These are phyloP conservation scores for Limnephilus auricula DNA, from an alignment of 2,888 invertebrate genomes.

Conservation along the genomic window DNA sequence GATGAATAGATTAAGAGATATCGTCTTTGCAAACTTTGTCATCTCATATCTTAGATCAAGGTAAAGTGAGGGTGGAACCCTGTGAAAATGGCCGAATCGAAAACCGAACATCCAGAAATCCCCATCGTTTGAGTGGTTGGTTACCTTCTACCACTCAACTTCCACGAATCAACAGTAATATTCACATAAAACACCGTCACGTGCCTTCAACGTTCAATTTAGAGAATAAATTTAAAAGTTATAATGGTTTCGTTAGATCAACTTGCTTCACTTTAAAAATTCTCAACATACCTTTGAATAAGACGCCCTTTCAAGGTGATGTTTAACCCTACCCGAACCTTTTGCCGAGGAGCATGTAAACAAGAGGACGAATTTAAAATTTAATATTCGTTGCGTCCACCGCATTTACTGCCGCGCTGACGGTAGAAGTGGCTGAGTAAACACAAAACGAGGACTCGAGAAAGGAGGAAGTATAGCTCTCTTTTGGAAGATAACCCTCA, in stretches of 20 bases:
- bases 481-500: neutral
- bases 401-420: conserved; percentile 50
- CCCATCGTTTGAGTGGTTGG: too few relatives aligned
- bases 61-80: too few relatives aligned
- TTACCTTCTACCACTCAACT: neutral
- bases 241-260: neutral
- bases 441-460: conserved; percentile 32
- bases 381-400: conserved; percentile 50
- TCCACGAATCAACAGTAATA: neutral
- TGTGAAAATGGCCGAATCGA: too few relatives aligned
- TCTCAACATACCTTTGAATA: neutral
- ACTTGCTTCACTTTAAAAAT: neutral
- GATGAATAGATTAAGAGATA: too few relatives aligned
- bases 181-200: neutral
- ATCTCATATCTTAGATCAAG: too few relatives aligned
- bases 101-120: too few relatives aligned
- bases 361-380: conserved; percentile 46
- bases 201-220: neutral
- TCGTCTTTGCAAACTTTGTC: too few relatives aligned
- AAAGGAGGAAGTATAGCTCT: neutral
- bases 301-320: neutral
- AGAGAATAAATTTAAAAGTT: neutral
- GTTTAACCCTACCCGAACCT: neutral
- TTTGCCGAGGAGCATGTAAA: conserved; percentile 32
- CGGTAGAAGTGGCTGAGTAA: conserved; percentile 48